phyloP scores from a whole-genome alignment of 2,113 vertebrate genomes.

The Laticauda laticaudata region DNA sequence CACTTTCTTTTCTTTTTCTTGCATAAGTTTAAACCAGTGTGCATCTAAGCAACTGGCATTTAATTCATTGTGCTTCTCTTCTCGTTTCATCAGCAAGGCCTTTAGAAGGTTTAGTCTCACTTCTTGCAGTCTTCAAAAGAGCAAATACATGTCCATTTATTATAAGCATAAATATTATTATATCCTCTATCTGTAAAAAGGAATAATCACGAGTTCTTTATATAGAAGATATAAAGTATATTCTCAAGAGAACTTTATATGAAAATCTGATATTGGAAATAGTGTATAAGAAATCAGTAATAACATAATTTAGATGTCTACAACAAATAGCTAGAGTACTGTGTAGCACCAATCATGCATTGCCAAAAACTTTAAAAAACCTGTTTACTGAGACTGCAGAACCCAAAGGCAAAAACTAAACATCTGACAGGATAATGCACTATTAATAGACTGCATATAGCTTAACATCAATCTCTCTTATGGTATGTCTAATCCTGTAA shows the following conservation, averaged over 20 bases:
- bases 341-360: not conserved
- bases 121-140: conserved; percentile 81
- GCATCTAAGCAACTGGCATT: conserved; percentile 65
- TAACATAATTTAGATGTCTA: not conserved
- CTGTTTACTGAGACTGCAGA: not conserved
- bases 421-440: not conserved
- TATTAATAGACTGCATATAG: not conserved
- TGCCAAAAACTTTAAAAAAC: not conserved
- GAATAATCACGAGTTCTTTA: not conserved
- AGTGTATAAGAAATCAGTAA: not conserved
- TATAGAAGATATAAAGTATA: not conserved
- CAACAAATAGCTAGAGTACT: not conserved
- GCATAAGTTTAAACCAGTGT: conserved; percentile 69
- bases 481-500: not conserved
- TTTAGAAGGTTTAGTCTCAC: conserved; percentile 75
- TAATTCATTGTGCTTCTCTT: conserved; percentile 68
- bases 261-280: not conserved
- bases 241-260: not conserved
- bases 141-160: conserved; percentile 3
- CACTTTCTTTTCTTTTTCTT: conserved; percentile 71
- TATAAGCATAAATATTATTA: not conserved
- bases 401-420: not conserved
- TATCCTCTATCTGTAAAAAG: not conserved
- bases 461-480: not conserved
- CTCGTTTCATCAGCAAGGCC: conserved; percentile 70